phyloP scores from a whole-genome alignment of 1,140 invertebrate species.

The Drosophila parabipectinata region DNA sequence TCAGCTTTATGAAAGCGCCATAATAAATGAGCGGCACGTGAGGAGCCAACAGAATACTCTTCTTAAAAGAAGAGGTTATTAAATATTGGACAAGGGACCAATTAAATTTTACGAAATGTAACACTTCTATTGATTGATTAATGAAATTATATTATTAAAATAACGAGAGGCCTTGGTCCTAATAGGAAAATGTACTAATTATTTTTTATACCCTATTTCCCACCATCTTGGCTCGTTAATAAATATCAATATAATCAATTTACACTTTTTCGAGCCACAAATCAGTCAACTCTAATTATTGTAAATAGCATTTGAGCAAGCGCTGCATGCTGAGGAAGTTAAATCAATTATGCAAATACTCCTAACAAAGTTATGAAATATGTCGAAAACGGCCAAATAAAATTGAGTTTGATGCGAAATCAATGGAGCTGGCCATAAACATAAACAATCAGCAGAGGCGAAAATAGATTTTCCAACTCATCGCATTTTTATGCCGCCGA shows the following conservation, averaged over 20 bases:
- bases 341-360: conserved; percentile 61
- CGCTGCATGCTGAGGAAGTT: conserved; percentile 7
- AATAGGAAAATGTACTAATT: neutral
- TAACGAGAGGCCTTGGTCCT: neutral
- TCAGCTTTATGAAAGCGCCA: conserved; percentile 33
- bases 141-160: neutral
- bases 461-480: conserved; percentile 74
- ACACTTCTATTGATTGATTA: neutral
- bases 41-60: neutral
- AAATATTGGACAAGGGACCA: neutral
- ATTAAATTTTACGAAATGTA: neutral
- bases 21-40: conserved; percentile 28
- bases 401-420: conserved; percentile 51
- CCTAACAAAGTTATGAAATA: conserved; percentile 29
- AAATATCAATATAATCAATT: conserved; percentile 62
- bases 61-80: neutral
- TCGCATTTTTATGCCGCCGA: conserved; percentile 46
- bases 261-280: conserved; percentile 29
- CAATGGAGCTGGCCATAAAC: conserved; percentile 63
- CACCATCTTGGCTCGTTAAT: conserved; percentile 25
- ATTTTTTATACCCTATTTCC: neutral
- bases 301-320: conserved; percentile 38
- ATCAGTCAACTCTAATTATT: conserved; percentile 46
- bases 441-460: conserved; percentile 67
- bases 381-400: conserved; percentile 35